Evolutionary conservation across 2,888 invertebrate genomes (phyloP), one percentile per base, ranked within the genome.

Genomic region (Dendrolimus houi): DNA sequence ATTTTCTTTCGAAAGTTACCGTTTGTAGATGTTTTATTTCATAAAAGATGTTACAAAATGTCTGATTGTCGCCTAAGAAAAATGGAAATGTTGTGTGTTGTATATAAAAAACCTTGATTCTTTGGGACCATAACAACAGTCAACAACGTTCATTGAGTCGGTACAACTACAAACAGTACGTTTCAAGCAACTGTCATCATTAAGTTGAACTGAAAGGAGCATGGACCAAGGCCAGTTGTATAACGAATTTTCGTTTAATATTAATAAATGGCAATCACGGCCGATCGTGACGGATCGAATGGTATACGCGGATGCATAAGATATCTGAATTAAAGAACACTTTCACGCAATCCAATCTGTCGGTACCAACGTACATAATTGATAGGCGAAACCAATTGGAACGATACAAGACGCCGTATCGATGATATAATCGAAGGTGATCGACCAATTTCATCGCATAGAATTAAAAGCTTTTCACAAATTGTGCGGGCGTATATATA

Each of bases 181-280:
- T 81, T 83, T 80, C 80, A 75, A 82, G 74, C 82, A 80, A 86
- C 85, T 87, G 85, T 85, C 87, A 90, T 87, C 87, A 86, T 85
- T 88, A 85, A 83, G 77, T 80, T 81, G 78, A 87, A 87, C 87
- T 83, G 88, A 89, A 89, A 89, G 88, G 87, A 85, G 81, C 85
- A 71, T 65, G 67, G 75, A 72, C 81, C 87, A 87, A 89, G 89
- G 90, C 87, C 82, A 83, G 74, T 79, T 84, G 85, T 81, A 88
- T 88, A 87, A 87, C 87, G 87, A 87, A 89, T 88, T 89, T 90
- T 88, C 84, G 83, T 87, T 87, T 84, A 83, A 84, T 87, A 85
- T 87, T 86, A 85, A 86, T 87, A 86, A 86, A 84, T 83, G 79
- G 80, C 81, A 80, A 78, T 77, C 81, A 81, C 75, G 80, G 82